Evolutionary conservation across 2,888 invertebrate species (phyloP).

Genomic region (Koerneria pararmatus): DNA sequence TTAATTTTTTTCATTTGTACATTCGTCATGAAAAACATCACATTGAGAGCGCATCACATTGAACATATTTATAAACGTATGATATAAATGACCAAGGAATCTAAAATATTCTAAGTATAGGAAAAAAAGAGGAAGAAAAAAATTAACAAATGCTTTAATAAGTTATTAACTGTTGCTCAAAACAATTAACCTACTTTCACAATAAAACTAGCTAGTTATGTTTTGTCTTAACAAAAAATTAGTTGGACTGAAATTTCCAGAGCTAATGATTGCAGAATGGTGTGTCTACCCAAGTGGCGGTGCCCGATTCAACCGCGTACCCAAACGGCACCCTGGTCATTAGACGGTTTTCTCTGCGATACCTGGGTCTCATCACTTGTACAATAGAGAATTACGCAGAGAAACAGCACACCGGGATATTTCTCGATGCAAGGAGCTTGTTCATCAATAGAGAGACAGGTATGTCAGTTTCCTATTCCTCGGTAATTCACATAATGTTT

Average conservation of each 20-base stretch:
- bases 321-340: conserved; percentile 50
- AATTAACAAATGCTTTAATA: too few relatives aligned
- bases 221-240: not conserved
- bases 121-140: too few relatives aligned
- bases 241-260: not conserved
- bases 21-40: not conserved
- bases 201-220: too few relatives aligned
- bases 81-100: too few relatives aligned
- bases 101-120: too few relatives aligned
- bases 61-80: too few relatives aligned
- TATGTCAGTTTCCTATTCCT: too few relatives aligned
- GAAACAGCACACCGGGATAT: not conserved
- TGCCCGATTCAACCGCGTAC: conserved; percentile 32
- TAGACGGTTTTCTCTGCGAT: conserved; percentile 34
- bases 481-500: too few relatives aligned
- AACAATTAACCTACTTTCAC: too few relatives aligned
- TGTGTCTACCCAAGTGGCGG: conserved; percentile 33
- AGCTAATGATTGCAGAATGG: conserved; percentile 33
- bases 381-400: conserved; percentile 18
- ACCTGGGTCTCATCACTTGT: conserved; percentile 32
- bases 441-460: conserved; percentile 10
- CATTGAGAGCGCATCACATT: too few relatives aligned
- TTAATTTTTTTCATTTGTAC: not conserved
- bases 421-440: conserved; percentile 19
- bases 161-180: too few relatives aligned